These are phyloP conservation scores for Isoperla grammatica DNA, from an alignment of 2,888 invertebrate genomes.

Conservation along the genomic window DNA sequence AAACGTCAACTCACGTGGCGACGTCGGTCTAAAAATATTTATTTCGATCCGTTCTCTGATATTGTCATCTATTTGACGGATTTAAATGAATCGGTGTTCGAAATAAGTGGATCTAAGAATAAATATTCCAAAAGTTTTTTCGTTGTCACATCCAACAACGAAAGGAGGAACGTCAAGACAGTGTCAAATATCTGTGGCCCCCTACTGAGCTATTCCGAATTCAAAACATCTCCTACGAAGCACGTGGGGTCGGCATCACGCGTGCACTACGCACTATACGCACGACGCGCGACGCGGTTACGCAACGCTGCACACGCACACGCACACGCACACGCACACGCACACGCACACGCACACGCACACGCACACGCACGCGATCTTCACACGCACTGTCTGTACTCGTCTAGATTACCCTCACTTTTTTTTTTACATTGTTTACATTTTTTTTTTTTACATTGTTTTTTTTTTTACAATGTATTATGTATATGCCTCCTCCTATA, in stretches of 20 bases:
- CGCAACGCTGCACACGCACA: neutral
- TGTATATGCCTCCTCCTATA: too few relatives aligned
- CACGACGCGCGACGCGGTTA: too few relatives aligned
- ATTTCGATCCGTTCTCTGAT: neutral
- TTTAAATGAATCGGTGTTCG: neutral
- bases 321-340: neutral
- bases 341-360: neutral
- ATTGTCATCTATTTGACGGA: neutral
- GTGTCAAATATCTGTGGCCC: neutral
- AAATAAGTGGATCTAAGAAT: neutral
- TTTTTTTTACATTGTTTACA: too few relatives aligned
- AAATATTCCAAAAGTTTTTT: neutral
- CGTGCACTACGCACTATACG: neutral
- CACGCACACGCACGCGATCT: neutral
- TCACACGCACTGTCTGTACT: too few relatives aligned
- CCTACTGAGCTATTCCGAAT: neutral
- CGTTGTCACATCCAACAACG: neutral
- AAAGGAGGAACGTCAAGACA: neutral
- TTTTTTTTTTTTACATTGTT: too few relatives aligned
- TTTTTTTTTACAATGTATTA: too few relatives aligned
- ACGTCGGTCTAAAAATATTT: too few relatives aligned
- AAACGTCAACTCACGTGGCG: too few relatives aligned
- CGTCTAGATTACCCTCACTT: too few relatives aligned
- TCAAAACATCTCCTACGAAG: slow-evolving; percentile 4
- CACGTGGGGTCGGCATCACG: neutral